phyloP scores from a whole-genome alignment of 2,888 invertebrate genomes.

The Exephanes ischioxanthus region DNA sequence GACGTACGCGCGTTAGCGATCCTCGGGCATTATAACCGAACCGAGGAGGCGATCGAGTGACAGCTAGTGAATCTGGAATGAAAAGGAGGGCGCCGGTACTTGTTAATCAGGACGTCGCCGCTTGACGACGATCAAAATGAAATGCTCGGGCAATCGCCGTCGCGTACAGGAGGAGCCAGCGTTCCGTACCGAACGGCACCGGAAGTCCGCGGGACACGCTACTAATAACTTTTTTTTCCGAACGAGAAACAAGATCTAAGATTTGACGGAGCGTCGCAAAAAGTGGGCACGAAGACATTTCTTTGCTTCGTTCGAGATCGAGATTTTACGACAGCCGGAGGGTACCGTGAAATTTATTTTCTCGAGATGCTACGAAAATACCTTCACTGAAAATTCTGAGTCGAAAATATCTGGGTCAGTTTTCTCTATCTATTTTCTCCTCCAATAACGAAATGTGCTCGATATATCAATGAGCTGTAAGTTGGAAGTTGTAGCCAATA shows the following conservation, averaged over 20 bases:
- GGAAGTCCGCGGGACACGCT: neutral
- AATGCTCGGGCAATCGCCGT: neutral
- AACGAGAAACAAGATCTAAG: conserved; percentile 3
- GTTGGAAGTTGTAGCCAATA: neutral
- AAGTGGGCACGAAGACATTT: neutral
- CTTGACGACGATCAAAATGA: conserved; percentile 43
- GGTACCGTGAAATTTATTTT: conserved; percentile 40
- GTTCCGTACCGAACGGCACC: conserved; percentile 10
- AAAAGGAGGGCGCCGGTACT: conserved; percentile 65
- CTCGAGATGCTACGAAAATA: conserved; percentile 30
- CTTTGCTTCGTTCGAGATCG: neutral
- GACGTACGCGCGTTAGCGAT: conserved; percentile 21
- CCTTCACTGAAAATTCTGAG: conserved; percentile 52
- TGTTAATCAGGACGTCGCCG: conserved; percentile 64
- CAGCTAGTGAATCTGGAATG: conserved; percentile 66
- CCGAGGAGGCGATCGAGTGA: conserved; percentile 50
- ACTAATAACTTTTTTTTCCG: neutral
- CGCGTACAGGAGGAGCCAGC: neutral
- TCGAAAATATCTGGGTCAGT: conserved; percentile 51
- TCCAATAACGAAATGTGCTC: conserved; percentile 17
- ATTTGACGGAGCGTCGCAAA: conserved; percentile 28
- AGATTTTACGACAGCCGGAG: neutral
- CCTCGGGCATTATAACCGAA: conserved; percentile 47
- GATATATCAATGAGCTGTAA: neutral
- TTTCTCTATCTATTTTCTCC: conserved; percentile 51